phyloP scores from a whole-genome alignment of 2,113 vertebrate genomes.

The Illadopsis cleaveri region DNA sequence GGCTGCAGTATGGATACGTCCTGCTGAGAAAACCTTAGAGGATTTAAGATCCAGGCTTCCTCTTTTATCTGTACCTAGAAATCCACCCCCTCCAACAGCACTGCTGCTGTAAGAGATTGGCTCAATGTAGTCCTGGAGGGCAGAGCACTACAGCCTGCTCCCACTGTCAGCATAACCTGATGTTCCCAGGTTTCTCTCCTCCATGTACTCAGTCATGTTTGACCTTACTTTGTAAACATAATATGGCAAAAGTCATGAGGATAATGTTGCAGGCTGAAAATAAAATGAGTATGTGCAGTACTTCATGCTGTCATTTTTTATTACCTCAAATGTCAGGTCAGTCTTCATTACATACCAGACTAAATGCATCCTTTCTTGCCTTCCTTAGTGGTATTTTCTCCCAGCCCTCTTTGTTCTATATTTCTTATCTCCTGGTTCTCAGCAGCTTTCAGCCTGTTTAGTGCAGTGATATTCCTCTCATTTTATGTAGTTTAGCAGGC shows the following conservation, averaged over 20 bases:
- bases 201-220: not conserved
- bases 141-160: not conserved
- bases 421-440: not conserved
- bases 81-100: not conserved
- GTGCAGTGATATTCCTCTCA: not conserved
- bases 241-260: not conserved
- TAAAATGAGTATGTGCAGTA: not conserved
- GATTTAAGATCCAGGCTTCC: not conserved
- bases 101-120: not conserved
- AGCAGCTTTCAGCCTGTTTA: not conserved
- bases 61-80: not conserved
- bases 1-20: rapidly evolving
- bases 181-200: not conserved
- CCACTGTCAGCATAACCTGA: not conserved
- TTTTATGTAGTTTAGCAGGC: not conserved
- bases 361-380: not conserved
- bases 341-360: not conserved
- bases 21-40: not conserved
- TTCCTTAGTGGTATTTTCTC: not conserved
- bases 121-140: not conserved
- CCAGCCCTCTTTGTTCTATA: not conserved
- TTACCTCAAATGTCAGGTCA: slow-evolving; percentile 11
- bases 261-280: not conserved
- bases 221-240: slow-evolving; percentile 28
- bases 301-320: slow-evolving; percentile 1